Evolutionary conservation across 2,113 vertebrate genomes (phyloP), one percentile per base, ranked within the genome.

Genomic region (Sciurus niger): DNA sequence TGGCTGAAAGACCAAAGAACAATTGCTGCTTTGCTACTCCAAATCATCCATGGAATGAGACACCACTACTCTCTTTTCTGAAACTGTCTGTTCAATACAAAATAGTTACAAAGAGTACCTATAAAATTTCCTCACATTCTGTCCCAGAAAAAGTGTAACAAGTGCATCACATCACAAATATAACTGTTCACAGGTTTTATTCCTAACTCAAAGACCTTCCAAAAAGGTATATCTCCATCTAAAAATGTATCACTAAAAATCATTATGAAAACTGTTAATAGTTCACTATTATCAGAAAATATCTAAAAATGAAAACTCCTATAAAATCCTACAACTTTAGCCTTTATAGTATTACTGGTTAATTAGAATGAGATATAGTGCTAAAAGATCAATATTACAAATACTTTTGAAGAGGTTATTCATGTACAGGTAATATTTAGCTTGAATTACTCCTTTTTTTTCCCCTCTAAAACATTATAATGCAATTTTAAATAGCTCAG

Each of bases 1-100:
- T 98, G 98, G 98, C 98, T 98, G 97, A 98, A 96, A 98, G 97
- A 98, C 98, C 97, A 97, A 97, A 98, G 98, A 98, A 98, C 98
- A 98, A 98, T 98, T 87, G 97, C 92, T 89, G 76, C 95, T 96
- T 98, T 98, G 97, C 97, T 93, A 82, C 94, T 97, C 80, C 96
- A 92, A 96, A 83, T 89, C 77, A 96, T 34, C 32, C 92, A 96
- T 51, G 94, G 93, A 98, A 95, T 84, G 95, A 98, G 98, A 98
- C 34, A 96, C 94, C 87, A 95, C 78, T 22, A 96, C 55, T 40
- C 93, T 92, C 96, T 95, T 97, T 94, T 90, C 95, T 89, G 84
- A 97, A 92, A 97, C 55, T 97, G 65, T 90, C 97, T 96, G 80
- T 46, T 92, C 95, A 82, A 91, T 95, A 68, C 0, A 0, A 84